Evolutionary conservation across 2,113 vertebrate species (phyloP), one percentile per base, ranked within the genome.

Genomic region (Tichodroma muraria): DNA sequence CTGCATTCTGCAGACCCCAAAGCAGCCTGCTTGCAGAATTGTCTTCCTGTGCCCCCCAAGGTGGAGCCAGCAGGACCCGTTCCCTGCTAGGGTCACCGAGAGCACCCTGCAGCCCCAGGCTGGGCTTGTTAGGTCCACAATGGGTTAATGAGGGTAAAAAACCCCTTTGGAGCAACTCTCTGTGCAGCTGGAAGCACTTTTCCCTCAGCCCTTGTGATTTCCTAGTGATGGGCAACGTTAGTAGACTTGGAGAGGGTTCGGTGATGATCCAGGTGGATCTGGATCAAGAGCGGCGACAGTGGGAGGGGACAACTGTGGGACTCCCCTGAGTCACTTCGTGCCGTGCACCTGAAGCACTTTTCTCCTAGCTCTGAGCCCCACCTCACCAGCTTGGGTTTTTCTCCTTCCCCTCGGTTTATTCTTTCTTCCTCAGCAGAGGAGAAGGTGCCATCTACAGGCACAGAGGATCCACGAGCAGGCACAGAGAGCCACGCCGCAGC

Each of bases 401-500:
- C 6, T 6, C 25, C 24, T n/a, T 33, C 42, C 15, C 9, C 17
- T 8, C 19, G 0, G 9, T 17, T 53, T 22, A 14, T 11, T 8
- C n/a, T 18, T n/a, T 7, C 28, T 24, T 22, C 69, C 40, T 47
- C 65, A 88, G 60, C 63, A 90, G 85, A 96, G 95, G 21, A 93
- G 33, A 92, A 97, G 78, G 78, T 88, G 96, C 95, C 97, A 96
- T 87, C 97, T 97, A 75, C 93, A 97, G 97, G 97, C 95, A 8
- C 44, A 68, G 73, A 57, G 70, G 9, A 33, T 33, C 92, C 95
- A 88, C 49, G 94, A 91, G 22, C 90, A 86, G 96, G 90, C 88
- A 4, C 35, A 10, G 68, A 21, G 52, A 24, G 6, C 78, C 96
- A 54, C 93, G 8, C 9, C 31, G 9, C 77, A 56, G 49, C 56